Evolutionary conservation across 2,797 vertebrate species (phyloP).

Genomic region (Myotis daubentonii): DNA sequence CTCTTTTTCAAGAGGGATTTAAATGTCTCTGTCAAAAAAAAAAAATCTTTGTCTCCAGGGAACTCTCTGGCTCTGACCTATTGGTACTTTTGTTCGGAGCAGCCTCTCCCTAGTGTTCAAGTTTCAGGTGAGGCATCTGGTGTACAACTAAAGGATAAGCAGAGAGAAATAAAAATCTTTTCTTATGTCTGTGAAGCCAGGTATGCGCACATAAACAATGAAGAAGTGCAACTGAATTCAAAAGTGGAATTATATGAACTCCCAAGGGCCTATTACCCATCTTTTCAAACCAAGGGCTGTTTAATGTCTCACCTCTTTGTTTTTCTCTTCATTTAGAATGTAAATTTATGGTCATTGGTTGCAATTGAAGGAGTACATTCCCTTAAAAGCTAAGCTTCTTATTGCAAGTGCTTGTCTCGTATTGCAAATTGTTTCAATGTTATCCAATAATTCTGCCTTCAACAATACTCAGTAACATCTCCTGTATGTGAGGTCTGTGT

Average conservation of each 20-base stretch:
- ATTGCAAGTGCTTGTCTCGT: not conserved
- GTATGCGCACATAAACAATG: slow-evolving; percentile 4
- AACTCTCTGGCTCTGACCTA: slow-evolving; percentile 35
- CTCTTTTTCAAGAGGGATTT: slow-evolving; percentile 28
- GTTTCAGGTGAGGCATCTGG: slow-evolving; percentile 60
- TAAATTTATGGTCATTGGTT: not conserved
- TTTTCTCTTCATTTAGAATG: not conserved
- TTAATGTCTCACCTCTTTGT: slow-evolving; percentile 13
- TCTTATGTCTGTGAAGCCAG: slow-evolving; percentile 23
- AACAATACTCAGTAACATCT: not conserved
- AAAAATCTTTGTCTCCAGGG: slow-evolving; percentile 48
- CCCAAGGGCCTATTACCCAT: not conserved
- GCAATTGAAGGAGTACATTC: not conserved
- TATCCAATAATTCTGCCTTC: not conserved
- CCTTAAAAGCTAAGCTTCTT: not conserved
- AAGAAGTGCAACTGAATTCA: not conserved
- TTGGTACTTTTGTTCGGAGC: not conserved
- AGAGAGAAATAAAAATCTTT: slow-evolving; percentile 51
- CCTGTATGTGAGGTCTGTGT: not conserved
- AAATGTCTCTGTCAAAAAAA: slow-evolving; percentile 21
- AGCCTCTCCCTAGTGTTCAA: slow-evolving; percentile 55
- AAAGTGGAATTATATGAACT: not conserved
- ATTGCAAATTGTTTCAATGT: slow-evolving; percentile 13
- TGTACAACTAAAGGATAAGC: slow-evolving; percentile 39
- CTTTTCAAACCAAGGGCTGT: not conserved